Evolutionary conservation across 2,888 invertebrate species (phyloP).

Genomic region (Malthinus flaveolus): DNA sequence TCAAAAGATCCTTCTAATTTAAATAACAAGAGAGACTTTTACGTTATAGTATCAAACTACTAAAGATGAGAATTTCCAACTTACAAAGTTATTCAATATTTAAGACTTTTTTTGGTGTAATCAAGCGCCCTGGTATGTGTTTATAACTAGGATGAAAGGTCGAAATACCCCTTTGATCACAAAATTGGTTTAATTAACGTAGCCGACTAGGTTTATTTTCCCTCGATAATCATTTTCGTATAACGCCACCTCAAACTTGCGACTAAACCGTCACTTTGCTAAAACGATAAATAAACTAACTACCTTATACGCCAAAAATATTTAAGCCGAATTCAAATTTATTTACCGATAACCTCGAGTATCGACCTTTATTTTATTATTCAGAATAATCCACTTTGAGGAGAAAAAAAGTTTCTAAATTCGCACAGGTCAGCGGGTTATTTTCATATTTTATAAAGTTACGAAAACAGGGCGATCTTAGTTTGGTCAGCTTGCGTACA

Average conservation of each 20-base stretch:
- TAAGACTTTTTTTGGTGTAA: no score
- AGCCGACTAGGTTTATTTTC: constrained; percentile 19
- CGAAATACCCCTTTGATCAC: constrained; percentile 34
- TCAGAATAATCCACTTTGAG: not conserved
- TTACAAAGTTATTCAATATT: no score
- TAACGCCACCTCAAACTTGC: constrained; percentile 13
- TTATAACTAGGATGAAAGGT: constrained; percentile 27
- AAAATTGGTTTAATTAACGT: constrained; percentile 37
- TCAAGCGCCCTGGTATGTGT: constrained; percentile 9
- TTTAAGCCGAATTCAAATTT: not conserved
- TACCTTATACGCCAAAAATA: not conserved
- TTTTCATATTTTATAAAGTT: not conserved
- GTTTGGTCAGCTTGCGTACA: constrained; percentile 1
- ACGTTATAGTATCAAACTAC: no score
- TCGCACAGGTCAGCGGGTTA: not conserved
- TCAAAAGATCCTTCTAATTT: no score
- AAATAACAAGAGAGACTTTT: no score
- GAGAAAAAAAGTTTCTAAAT: not conserved
- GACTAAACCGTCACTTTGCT: not conserved
- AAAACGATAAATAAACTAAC: not conserved
- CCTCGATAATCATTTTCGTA: constrained; percentile 23
- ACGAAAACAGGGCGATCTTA: not conserved
- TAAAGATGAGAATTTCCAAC: no score
- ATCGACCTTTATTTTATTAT: no score
- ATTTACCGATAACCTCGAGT: not conserved